phyloP scores from a whole-genome alignment of 2,797 vertebrate species.

The Coregonus ussuriensis region DNA sequence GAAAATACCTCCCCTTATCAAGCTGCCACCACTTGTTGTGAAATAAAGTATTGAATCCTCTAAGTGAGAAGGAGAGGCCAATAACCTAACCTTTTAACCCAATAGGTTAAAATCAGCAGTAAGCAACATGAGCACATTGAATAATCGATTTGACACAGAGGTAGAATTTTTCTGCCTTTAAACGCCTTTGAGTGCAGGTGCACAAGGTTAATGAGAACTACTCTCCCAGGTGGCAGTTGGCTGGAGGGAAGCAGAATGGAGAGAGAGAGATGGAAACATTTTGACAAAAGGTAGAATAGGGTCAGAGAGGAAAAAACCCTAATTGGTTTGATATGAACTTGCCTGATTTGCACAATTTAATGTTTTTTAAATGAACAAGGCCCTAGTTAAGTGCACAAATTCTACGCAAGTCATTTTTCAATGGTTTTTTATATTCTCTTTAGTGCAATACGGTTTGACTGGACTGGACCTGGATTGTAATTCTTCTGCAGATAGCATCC shows the following conservation, averaged over 20 bases:
- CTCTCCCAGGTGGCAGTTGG: conserved; percentile 61
- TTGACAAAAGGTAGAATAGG: conserved; percentile 13
- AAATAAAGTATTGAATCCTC: conserved; percentile 5
- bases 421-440: not conserved
- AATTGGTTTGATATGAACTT: not conserved
- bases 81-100: not conserved
- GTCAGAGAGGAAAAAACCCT: not conserved
- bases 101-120: conserved; percentile 42
- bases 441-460: not conserved
- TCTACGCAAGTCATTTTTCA: not conserved
- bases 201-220: conserved; percentile 72
- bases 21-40: conserved; percentile 1
- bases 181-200: conserved; percentile 61
- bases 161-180: conserved; percentile 47
- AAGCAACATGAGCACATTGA: conserved; percentile 54
- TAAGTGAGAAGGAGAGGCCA: not conserved
- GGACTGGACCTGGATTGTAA: not conserved
- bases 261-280: conserved; percentile 7
- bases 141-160: conserved; percentile 49
- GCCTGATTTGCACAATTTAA: conserved; percentile 7
- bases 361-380: not conserved
- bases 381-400: not conserved
- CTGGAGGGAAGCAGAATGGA: conserved; percentile 30
- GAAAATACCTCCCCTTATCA: conserved; percentile 32
- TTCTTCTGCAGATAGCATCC: conserved; percentile 2